These are phyloP conservation scores for Schizopygopsis malacanthus DNA, from an alignment of 2,797 vertebrate genomes.

Conservation along the genomic window DNA sequence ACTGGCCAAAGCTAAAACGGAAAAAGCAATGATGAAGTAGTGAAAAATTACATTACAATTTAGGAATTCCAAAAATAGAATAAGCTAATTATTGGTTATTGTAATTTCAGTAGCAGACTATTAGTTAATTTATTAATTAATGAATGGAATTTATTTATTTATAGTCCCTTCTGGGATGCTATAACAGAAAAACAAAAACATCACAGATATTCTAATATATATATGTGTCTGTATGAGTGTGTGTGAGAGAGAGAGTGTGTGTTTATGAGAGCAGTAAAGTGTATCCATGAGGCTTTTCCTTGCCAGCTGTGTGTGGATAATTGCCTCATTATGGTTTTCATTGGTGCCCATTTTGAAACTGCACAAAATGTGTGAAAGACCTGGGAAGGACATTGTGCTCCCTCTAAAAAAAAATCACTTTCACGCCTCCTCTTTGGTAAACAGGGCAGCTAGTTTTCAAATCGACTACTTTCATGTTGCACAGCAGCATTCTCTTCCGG, in stretches of 20 bases:
- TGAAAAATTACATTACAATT: neutral
- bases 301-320: constrained; percentile 64
- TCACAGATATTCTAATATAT: neutral
- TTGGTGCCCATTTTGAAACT: constrained; percentile 64
- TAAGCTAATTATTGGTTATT: neutral
- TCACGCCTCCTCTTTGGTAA: neutral
- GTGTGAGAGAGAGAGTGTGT: neutral
- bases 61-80: neutral
- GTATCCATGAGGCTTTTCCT: constrained; percentile 31
- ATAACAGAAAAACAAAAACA: neutral
- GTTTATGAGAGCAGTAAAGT: neutral
- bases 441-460: neutral
- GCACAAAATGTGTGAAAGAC: constrained; percentile 62
- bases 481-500: neutral
- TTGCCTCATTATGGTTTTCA: constrained; percentile 65
- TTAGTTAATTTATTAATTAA: neutral
- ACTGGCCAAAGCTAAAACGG: neutral
- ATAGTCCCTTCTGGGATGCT: neutral
- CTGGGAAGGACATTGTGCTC: constrained; percentile 47
- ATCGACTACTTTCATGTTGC: neutral
- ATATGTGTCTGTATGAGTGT: neutral
- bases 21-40: neutral
- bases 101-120: neutral
- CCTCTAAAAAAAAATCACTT: constrained; percentile 36
- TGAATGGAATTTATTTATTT: neutral